A percentile compares a stretch with the other conserved stretches of the same genome.
Evolutionary conservation across 2,888 invertebrate genomes (phyloP).

Genomic region (Cephus pygmeus): DNA sequence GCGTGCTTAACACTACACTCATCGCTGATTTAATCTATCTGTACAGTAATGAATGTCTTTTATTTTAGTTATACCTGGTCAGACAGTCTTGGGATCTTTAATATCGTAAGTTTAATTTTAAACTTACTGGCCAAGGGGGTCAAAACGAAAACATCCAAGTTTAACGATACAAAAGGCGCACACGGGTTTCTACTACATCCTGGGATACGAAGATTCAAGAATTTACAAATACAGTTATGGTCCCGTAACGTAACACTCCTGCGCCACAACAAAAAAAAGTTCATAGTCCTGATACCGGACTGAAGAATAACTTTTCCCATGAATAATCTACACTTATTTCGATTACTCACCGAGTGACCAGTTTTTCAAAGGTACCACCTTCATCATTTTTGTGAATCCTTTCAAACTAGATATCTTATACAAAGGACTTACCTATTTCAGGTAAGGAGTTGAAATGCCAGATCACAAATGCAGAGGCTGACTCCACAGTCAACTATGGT

Average conservation of each 20-base stretch:
- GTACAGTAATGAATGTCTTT: no score
- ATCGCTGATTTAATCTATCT: no score
- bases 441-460: not conserved
- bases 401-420: not conserved
- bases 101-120: no score
- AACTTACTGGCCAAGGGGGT: not conserved
- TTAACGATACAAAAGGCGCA: not conserved
- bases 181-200: not conserved
- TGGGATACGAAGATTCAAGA: not conserved
- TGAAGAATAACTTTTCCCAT: not conserved
- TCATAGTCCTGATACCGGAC: not conserved
- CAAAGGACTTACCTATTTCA: not conserved
- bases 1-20: no score
- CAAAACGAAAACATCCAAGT: not conserved
- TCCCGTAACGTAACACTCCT: not conserved
- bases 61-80: no score
- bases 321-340: not conserved
- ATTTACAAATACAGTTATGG: not conserved
- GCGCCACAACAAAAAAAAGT: not conserved
- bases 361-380: not conserved
- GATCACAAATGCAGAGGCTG: not conserved
- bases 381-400: not conserved
- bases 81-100: no score
- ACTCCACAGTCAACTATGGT: not conserved
- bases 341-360: not conserved